phyloP scores from a whole-genome alignment of 2,113 vertebrate species.

The Petromus typicus region DNA sequence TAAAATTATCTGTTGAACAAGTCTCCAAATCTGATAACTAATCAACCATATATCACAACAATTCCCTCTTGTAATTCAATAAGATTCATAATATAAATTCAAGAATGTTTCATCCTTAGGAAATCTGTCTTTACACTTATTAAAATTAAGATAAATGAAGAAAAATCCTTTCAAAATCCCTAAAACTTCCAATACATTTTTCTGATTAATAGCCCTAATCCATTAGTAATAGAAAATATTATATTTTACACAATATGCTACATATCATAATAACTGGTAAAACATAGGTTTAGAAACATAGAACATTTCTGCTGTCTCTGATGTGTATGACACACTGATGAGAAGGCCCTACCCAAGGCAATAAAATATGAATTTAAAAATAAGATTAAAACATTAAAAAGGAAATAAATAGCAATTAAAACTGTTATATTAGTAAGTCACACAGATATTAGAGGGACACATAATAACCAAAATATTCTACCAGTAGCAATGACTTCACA shows the following conservation, averaged over 20 bases:
- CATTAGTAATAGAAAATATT: background rate
- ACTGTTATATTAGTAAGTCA: background rate
- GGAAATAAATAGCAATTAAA: conserved; percentile 22
- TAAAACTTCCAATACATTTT: background rate
- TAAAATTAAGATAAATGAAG: conserved; percentile 21
- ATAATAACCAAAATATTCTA: background rate
- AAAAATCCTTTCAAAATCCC: conserved; percentile 14
- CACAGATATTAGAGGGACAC: background rate
- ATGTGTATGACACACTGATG: background rate
- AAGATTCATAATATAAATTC: background rate
- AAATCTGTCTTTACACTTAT: background rate
- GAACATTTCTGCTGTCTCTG: background rate
- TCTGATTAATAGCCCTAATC: background rate
- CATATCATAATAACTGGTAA: background rate
- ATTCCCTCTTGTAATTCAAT: background rate
- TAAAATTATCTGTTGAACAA: background rate
- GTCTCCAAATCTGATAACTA: background rate
- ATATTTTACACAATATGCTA: background rate
- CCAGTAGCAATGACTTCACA: background rate
- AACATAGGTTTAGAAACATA: background rate
- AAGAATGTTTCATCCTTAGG: background rate
- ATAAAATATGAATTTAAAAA: conserved; percentile 24
- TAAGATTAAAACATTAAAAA: conserved; percentile 5
- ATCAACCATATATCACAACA: background rate
- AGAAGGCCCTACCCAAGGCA: background rate